Conservation (phyloP, 2,888 invertebrate genomes). For the Dendrolimus pini region DNA sequence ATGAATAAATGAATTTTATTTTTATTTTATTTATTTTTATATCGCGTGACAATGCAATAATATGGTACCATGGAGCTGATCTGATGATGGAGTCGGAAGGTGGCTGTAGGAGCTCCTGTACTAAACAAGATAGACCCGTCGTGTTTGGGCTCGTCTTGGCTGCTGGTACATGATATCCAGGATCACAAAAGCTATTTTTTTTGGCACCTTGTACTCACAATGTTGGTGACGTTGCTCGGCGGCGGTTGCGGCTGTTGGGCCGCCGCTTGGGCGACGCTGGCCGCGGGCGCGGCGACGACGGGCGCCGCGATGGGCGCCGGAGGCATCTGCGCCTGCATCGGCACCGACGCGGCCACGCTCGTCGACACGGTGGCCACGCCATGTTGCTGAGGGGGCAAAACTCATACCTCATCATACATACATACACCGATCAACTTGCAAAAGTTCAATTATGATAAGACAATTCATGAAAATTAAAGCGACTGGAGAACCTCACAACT, state of each 20-base stretch:
- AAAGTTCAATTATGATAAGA: constrained; percentile 16
- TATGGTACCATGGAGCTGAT: too few relatives aligned
- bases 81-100: too few relatives aligned
- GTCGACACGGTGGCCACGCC: constrained; percentile 64
- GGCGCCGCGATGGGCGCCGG: constrained; percentile 35
- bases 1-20: too few relatives aligned
- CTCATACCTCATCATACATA: neutral
- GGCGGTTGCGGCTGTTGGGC: constrained; percentile 27
- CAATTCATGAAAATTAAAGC: constrained; percentile 2
- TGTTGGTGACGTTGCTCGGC: constrained; percentile 37
- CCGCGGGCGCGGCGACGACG: constrained; percentile 24
- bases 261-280: constrained; percentile 19
- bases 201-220: constrained; percentile 4
- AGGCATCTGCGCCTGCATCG: constrained; percentile 38
- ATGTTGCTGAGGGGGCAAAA: constrained; percentile 42
- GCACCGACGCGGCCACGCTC: constrained; percentile 42
- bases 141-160: too few relatives aligned
- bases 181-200: too few relatives aligned
- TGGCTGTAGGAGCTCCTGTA: too few relatives aligned
- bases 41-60: too few relatives aligned
- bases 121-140: too few relatives aligned
- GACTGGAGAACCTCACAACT: neutral
- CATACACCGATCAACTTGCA: constrained; percentile 24
- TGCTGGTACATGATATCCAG: too few relatives aligned
- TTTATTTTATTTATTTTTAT: too few relatives aligned